These are phyloP conservation scores for Daphoenositta chrysoptera DNA, from an alignment of 2,113 vertebrate genomes.

Conservation along the genomic window DNA sequence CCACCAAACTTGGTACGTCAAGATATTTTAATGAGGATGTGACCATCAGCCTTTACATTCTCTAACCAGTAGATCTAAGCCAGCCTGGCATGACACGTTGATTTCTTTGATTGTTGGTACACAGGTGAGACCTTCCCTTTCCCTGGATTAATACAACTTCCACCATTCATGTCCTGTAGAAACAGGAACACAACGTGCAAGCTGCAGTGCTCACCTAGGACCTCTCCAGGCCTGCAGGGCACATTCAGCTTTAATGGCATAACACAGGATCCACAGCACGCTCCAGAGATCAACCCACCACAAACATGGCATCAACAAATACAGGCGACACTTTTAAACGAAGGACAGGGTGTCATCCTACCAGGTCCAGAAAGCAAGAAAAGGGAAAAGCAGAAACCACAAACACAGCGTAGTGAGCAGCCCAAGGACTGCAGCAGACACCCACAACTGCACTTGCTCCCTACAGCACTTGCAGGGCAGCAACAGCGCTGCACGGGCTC, in stretches of 20 bases:
- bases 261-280: fast-evolving
- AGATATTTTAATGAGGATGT: neutral
- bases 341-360: neutral
- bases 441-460: neutral
- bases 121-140: neutral
- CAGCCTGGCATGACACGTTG: fast-evolving
- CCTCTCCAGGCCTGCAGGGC: neutral
- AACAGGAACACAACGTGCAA: neutral
- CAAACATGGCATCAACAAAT: fast-evolving
- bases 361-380: neutral
- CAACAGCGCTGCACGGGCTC: neutral
- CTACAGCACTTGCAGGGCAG: neutral
- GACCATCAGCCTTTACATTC: slow-evolving; percentile 1
- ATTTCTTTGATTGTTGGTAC: neutral
- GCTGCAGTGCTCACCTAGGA: neutral
- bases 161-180: neutral
- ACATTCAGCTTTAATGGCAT: neutral
- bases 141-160: neutral
- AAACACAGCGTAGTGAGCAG: fast-evolving
- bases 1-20: neutral
- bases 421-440: neutral
- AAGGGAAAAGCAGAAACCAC: neutral
- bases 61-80: neutral
- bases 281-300: neutral
- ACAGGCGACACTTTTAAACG: neutral